Evolutionary conservation across 2,113 vertebrate genomes (phyloP).

Genomic region (Salvelinus namaycush): DNA sequence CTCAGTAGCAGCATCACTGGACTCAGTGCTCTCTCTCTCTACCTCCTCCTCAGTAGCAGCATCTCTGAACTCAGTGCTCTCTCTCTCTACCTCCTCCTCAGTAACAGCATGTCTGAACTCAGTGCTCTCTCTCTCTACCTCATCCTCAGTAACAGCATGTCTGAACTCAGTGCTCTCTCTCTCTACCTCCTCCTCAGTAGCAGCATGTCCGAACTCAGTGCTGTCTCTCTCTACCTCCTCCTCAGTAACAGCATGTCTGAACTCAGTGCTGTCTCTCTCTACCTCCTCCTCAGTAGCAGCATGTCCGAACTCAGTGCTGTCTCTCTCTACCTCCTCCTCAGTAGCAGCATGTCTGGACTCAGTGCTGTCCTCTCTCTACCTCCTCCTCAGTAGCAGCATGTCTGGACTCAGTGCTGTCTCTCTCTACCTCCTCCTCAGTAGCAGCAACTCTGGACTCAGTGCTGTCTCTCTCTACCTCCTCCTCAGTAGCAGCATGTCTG

Average conservation of each 20-base stretch:
- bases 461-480: not conserved
- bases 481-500: constrained; percentile 15
- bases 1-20: constrained; percentile 8
- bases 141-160: no score
- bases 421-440: no score
- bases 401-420: not conserved
- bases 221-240: no score
- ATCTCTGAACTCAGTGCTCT: no score
- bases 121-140: no score
- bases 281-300: constrained; percentile 9
- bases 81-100: constrained; percentile 5
- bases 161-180: not conserved
- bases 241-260: no score
- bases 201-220: constrained; percentile 1
- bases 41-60: no score
- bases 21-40: not conserved
- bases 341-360: no score
- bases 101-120: constrained; percentile 7
- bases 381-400: constrained; percentile 8
- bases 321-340: no score
- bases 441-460: no score
- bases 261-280: not conserved
- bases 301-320: not conserved
- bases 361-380: not conserved
- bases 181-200: constrained; percentile 6